These are phyloP conservation scores for Erpornis zantholeuca DNA, from an alignment of 2,113 vertebrate species.

Conservation along the genomic window DNA sequence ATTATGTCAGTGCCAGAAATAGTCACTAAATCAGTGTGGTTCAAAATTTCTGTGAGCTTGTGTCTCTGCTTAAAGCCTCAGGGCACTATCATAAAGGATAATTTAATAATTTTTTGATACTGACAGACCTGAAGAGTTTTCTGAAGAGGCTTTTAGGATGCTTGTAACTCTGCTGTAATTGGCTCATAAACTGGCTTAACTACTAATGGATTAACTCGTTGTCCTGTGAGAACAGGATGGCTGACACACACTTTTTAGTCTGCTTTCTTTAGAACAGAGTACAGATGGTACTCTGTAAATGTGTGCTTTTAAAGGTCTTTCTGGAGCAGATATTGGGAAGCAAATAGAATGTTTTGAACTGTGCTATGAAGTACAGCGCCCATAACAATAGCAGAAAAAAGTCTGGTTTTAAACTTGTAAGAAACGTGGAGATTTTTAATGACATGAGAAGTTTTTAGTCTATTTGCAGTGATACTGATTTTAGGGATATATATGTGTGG, in stretches of 20 bases:
- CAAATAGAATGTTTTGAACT: neutral
- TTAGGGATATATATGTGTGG: neutral
- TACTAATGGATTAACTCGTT: slow-evolving; percentile 18
- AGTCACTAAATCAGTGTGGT: neutral
- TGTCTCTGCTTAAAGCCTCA: neutral
- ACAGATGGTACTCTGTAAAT: neutral
- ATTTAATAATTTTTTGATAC: neutral
- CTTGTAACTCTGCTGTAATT: neutral
- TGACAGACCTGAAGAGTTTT: neutral
- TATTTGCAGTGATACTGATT: neutral
- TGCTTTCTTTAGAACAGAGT: neutral
- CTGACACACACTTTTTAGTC: neutral
- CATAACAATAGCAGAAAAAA: neutral
- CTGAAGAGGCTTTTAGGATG: neutral
- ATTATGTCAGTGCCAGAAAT: neutral
- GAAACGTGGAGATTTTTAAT: neutral
- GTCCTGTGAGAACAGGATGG: neutral
- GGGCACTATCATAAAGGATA: neutral
- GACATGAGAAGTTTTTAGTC: neutral
- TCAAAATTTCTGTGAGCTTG: neutral
- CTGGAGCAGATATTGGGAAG: neutral
- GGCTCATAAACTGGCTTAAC: neutral
- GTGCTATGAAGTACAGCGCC: neutral
- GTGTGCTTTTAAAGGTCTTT: neutral
- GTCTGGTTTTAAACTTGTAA: neutral